A percentile compares a stretch with the other conserved stretches of the same genome.
phyloP scores from a whole-genome alignment of 2,113 vertebrate species.

The Noctilio leporinus region DNA sequence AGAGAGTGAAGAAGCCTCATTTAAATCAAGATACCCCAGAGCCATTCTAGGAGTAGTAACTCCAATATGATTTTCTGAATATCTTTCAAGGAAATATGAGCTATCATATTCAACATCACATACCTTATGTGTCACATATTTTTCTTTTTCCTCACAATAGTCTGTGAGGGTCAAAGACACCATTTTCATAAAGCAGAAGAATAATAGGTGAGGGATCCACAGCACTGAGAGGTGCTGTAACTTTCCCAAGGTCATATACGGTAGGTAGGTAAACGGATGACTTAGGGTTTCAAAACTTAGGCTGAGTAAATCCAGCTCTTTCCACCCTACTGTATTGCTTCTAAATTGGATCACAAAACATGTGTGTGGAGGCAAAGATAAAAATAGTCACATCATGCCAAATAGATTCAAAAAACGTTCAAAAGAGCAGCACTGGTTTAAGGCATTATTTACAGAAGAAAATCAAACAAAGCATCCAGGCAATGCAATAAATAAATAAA shows the following conservation, averaged over 20 bases:
- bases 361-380: conserved; percentile 7
- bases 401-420: conserved; percentile 44
- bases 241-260: neutral
- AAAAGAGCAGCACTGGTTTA: conserved; percentile 13
- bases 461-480: conserved; percentile 27
- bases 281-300: neutral
- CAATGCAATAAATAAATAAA: neutral
- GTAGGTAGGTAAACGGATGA: neutral
- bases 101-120: too few species aligned
- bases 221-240: neutral
- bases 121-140: neutral
- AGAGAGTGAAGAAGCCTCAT: neutral
- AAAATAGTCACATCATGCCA: conserved; percentile 29
- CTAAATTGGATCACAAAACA: conserved; percentile 24
- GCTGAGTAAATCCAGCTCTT: neutral
- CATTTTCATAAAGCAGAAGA: neutral
- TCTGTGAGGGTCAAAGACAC: neutral
- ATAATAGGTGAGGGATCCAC: neutral
- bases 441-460: conserved; percentile 47
- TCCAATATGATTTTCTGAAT: neutral
- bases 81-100: neutral
- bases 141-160: neutral
- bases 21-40: neutral
- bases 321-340: neutral
- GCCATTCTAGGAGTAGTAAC: neutral